Base-by-base conservation (phyloP, 64 coral and sea anemone genomes). In the Porites australiensis region DNA sequence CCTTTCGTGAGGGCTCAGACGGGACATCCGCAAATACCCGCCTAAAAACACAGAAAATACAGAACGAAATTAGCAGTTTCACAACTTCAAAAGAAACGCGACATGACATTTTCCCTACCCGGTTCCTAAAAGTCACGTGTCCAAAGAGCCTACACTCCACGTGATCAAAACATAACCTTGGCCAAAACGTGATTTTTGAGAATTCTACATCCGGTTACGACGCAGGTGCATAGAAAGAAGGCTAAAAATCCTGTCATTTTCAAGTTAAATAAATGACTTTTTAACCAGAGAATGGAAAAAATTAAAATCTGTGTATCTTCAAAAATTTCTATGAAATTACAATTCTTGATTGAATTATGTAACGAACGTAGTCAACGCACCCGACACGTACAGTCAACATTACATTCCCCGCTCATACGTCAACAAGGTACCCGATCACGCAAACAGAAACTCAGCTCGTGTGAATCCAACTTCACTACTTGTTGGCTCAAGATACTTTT, bases 11-110 rank as follows among this genome's bases (percentile, higher is more conserved):
- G 58, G 18, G 48, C 65, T 82, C 43, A 64, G 2, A 63, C 45
- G 23, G 15, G 81, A 84, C 81, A 84, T 84, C 9, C 81, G 81
- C 19, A 84, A 63, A 46, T 68, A 84, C 8, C 61, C 46, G 81
- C 63, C 81, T 84, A 63, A 64, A 66, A 84, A 84, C 2, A 44
- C 45, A 21, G 51, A 68, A 21, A 74, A 13, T 9, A 2, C 37
- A 13, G 15, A 13, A 55, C 15, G 50, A 60, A 82, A 48, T 47
- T 48, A 65, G 58, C 13, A 50, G 20, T 47, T 4, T 50, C 73
- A 37, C 27, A 37, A 37, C 27, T 37, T 37, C 27, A 37, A 50
- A 50, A 76, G 73, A 76, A 76, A 15, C n/a, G 43, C 73, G 50
- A 76, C 81, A 51, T 47, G 64, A 49, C 47, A 45, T 20, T 63